Evolutionary conservation across 1,140 invertebrate genomes (phyloP).

Genomic region (Berghia stephanieae): DNA sequence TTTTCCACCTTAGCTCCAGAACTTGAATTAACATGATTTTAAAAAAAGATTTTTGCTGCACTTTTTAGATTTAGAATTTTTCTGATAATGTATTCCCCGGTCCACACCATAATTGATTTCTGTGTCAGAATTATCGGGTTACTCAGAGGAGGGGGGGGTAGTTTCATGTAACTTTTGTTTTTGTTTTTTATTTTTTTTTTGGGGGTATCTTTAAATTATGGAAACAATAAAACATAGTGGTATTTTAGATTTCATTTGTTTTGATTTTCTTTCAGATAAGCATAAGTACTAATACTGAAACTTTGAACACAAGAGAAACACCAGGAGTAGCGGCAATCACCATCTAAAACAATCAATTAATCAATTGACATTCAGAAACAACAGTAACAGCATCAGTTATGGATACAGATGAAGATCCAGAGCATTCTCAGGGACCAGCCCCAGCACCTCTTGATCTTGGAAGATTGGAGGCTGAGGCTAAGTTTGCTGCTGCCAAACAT

Average conservation of each 20-base stretch:
- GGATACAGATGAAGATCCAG: slow-evolving; percentile 32
- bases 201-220: background rate
- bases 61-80: too few species aligned
- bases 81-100: too few species aligned
- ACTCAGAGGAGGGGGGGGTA: too few species aligned
- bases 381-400: background rate
- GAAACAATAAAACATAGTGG: background rate
- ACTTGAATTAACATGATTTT: too few species aligned
- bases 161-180: background rate
- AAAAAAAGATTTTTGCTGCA: too few species aligned
- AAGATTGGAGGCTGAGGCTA: slow-evolving; percentile 80
- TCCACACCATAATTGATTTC: too few species aligned
- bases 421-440: slow-evolving; percentile 39
- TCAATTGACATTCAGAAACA: too few species aligned
- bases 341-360: background rate
- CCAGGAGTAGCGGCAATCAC: slow-evolving; percentile 19
- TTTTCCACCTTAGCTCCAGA: too few species aligned
- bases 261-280: background rate
- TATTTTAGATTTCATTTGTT: background rate
- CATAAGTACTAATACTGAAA: background rate
- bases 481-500: slow-evolving; percentile 84
- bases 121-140: too few species aligned
- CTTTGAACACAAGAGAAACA: background rate
- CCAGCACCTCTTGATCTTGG: slow-evolving; percentile 62
- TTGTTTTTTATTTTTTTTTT: background rate